A percentile compares a stretch with the other conserved stretches of the same genome.
Conservation (phyloP, 2,113 vertebrate species). For the Rhinolophus ferrumequinum region DNA sequence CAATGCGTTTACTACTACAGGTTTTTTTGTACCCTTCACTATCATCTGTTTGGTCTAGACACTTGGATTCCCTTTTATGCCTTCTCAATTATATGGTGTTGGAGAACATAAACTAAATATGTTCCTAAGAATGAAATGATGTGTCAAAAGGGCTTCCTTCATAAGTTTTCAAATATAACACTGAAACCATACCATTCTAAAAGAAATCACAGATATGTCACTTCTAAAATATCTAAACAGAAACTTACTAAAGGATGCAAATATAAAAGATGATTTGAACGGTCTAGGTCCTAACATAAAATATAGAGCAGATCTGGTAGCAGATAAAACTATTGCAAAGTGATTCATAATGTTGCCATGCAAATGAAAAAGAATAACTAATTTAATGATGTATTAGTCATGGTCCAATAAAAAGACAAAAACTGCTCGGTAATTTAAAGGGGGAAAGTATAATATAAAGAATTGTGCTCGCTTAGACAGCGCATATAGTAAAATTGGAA, state of each 20-base stretch:
- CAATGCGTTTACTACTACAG: background rate
- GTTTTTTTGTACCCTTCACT: background rate
- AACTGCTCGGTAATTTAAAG: slow-evolving; percentile 5
- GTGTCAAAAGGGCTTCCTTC: background rate
- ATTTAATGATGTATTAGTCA: background rate
- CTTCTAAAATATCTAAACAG: background rate
- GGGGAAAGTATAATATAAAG: background rate
- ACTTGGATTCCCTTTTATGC: background rate
- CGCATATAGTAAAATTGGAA: background rate
- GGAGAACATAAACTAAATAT: background rate
- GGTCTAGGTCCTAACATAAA: background rate
- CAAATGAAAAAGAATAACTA: background rate
- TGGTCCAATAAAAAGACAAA: background rate
- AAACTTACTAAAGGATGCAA: background rate
- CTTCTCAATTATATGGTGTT: background rate
- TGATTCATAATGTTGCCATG: background rate
- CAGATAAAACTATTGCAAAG: background rate
- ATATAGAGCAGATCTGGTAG: background rate
- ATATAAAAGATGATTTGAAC: background rate
- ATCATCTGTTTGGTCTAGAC: background rate
- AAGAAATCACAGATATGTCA: background rate
- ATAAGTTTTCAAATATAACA: background rate
- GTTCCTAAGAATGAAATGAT: background rate
- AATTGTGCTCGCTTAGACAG: background rate
- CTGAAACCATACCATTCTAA: background rate